Percentiles rank a stretch among this genome's conserved stretches.
These are phyloP conservation scores for Pluvianellus socialis DNA, from an alignment of 2,113 vertebrate species.

Conservation along the genomic window DNA sequence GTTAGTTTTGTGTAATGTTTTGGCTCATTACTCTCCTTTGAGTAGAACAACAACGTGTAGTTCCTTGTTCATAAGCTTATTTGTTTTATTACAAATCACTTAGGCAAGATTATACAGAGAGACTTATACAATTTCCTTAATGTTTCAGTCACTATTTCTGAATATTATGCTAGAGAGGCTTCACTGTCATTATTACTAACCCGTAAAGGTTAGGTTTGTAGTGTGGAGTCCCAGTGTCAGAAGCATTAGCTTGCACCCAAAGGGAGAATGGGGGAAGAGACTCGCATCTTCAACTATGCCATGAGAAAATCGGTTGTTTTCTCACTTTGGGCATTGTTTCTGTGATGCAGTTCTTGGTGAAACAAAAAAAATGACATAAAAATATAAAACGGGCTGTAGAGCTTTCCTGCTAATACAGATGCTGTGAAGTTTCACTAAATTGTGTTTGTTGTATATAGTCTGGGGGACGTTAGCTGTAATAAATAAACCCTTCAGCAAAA, in stretches of 20 bases:
- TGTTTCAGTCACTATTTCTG: not conserved
- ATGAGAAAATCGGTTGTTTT: not conserved
- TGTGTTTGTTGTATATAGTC: not conserved
- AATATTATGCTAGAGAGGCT: not conserved
- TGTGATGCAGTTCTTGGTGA: not conserved
- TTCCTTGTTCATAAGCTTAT: not conserved
- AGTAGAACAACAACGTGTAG: not conserved
- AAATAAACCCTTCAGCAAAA: not conserved
- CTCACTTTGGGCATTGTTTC: not conserved
- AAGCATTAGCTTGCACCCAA: not conserved
- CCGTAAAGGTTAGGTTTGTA: not conserved
- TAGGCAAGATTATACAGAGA: not conserved
- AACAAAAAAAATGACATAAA: not conserved
- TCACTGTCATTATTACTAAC: not conserved
- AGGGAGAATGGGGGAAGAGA: not conserved
- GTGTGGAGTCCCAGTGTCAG: not conserved
- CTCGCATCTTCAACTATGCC: not conserved
- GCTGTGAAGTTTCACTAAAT: not conserved
- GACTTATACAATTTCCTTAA: accelerated
- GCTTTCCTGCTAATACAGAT: not conserved
- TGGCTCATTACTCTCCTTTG: not conserved
- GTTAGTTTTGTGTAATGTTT: not conserved
- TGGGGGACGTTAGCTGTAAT: not conserved
- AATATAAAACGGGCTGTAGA: not conserved
- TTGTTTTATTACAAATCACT: not conserved